These are phyloP conservation scores for Corvus cornix DNA, from an alignment of 2,113 vertebrate species.

Conservation along the genomic window DNA sequence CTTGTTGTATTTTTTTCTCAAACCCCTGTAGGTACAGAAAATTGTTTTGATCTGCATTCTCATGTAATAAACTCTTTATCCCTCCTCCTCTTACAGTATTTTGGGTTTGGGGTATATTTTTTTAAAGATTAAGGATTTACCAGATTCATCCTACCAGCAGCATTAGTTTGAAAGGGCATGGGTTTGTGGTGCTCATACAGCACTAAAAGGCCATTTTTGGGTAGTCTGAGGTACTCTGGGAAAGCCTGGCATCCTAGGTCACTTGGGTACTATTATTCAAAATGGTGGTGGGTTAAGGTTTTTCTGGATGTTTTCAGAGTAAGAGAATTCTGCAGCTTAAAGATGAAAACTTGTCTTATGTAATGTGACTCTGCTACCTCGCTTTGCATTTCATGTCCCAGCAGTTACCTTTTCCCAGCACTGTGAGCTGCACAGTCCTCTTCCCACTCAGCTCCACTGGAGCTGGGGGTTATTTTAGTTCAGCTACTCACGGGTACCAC, in stretches of 20 bases:
- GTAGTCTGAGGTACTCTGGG: not conserved
- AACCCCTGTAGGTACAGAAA: not conserved
- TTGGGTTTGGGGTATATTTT: not conserved
- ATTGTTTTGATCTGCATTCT: not conserved
- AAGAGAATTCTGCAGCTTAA: not conserved
- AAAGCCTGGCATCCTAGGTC: not conserved
- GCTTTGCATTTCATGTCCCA: not conserved
- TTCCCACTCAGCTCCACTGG: not conserved
- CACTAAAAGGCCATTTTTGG: not conserved
- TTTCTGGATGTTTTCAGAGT: not conserved
- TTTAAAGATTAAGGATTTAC: not conserved
- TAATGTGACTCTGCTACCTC: fast-evolving
- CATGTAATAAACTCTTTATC: not conserved
- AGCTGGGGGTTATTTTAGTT: not conserved
- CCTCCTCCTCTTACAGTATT: not conserved
- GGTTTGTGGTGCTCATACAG: not conserved
- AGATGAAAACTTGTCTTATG: not conserved
- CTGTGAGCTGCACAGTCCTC: not conserved
- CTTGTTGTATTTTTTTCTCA: not conserved
- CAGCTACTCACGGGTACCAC: fast-evolving
- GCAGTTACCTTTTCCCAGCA: not conserved
- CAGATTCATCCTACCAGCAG: not conserved
- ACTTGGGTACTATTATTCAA: not conserved
- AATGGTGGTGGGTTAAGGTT: not conserved
- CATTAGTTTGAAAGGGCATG: not conserved